Evolutionary conservation across 2,113 vertebrate species (phyloP), one percentile per base, ranked within the genome.

Genomic region (Entomyzon cyanotis): DNA sequence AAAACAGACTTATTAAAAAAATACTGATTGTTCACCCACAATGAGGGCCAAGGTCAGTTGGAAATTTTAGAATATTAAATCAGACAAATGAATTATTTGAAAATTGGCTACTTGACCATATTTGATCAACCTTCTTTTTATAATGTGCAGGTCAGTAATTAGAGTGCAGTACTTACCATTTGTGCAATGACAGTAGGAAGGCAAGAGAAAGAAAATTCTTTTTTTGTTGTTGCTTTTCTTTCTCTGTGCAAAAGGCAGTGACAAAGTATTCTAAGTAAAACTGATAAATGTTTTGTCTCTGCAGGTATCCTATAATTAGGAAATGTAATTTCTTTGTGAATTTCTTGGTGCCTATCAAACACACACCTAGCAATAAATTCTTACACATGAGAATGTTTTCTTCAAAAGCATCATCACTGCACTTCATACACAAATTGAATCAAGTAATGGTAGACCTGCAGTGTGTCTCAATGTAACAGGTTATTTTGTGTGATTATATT

Each of bases 61-160:
- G 83, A 88, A 93, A 84, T 94, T 90, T 87, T 74, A 86, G 68
- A 19, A 68, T 93, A 89, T 93, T 92, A 95, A 83, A 68, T 91
- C 75, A 83, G 42, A 74, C 39, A 93, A 82, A 93, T 75, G 15
- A 93, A 92, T 68, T 23, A 71, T 63, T 67, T 85, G 59, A 67
- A 92, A 75, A 94, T 93, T 96, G 74, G 30, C 30, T 90, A 63
- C 67, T 94, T 93, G 28, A 78, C 28, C 1, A 46, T 87, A 94
- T 90, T 91, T 81, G 60, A 74, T 20, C 5, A 68, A 31, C 3
- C 30, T 37, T n/a, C 53, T 78, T 74, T 77, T 88, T 49, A 60
- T 30, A 37, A 63, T 63, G 35, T 60, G 42, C 77, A 62, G 47
- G 83, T 71, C 30, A 84, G 21, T 94, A 93, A 75, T 86, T 75